These are phyloP conservation scores for Hemibates koningsi DNA, from an alignment of 2,113 vertebrate species.

Conservation along the genomic window DNA sequence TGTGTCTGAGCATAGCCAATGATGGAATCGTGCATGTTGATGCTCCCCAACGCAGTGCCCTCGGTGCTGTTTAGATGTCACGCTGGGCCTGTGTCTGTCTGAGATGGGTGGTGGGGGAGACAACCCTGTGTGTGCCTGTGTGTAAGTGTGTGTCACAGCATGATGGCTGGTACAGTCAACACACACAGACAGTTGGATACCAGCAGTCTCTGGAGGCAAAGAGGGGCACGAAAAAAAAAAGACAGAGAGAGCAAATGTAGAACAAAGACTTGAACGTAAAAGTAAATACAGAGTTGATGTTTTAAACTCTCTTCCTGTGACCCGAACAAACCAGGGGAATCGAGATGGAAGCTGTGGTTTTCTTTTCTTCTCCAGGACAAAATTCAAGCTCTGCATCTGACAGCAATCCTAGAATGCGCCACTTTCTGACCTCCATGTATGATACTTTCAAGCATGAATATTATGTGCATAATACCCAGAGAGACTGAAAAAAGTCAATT, in stretches of 20 bases:
- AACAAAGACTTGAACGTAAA: conserved; percentile 23
- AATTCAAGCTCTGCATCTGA: neutral
- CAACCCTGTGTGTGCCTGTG: neutral
- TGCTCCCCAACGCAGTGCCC: conserved; percentile 25
- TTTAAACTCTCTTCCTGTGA: neutral
- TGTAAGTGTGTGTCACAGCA: conserved; percentile 3
- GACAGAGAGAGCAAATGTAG: neutral
- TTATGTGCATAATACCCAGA: neutral
- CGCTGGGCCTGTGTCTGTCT: conserved; percentile 39
- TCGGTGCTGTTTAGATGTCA: conserved; percentile 50
- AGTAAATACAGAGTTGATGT: neutral
- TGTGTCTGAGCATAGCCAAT: neutral
- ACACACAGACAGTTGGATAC: conserved; percentile 55
- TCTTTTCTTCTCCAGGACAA: neutral
- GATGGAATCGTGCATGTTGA: conserved; percentile 15
- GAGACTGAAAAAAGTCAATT: conserved; percentile 3
- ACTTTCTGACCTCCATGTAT: neutral
- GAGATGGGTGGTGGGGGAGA: conserved; percentile 21
- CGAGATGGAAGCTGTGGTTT: neutral
- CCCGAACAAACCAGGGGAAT: neutral
- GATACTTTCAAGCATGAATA: neutral
- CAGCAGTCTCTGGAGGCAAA: conserved; percentile 35
- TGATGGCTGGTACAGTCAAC: conserved; percentile 64
- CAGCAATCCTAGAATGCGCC: neutral
- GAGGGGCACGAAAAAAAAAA: neutral